Base-by-base conservation (phyloP, 2,113 vertebrate species). In the Hylia prasina region DNA sequence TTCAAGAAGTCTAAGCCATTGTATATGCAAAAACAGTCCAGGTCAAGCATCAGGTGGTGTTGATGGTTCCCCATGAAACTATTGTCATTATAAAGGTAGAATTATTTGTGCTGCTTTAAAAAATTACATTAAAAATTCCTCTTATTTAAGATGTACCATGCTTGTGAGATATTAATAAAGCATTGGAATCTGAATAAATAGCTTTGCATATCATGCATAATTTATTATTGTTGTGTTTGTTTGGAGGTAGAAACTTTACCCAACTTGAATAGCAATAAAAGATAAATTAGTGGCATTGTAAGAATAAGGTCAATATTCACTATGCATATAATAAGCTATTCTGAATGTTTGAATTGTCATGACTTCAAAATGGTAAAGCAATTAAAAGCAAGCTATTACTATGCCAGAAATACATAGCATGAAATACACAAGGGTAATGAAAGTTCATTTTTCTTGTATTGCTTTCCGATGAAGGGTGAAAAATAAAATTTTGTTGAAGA, bases 381-480 rank as follows among this genome's bases (percentile, higher is more conserved):
- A 89, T 88, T 91, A 94, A 73, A 58, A 91, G 50, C 57, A 66
- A 79, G 40, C 42, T 89, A 64, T 88, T 92, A 45, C 19, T 61
- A 27, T 94, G 63, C 40, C 58, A 73, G 70, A 95, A 93, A 53
- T 89, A 91, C 77, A n/a, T 90, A 54, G 35, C n/a, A 16, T 37
- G 42, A 61, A 90, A 70, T 75, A 89, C 22, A 6, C 50, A 75
- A 65, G 28, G 82, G 76, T 76, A 80, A 63, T 81, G 54, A 82
- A 79, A 70, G 92, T 82, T 82, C 73, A 33, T 88, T 96, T 84
- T 83, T 92, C 79, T 85, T 84, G 31, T 73, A 77, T 65, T 53
- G 11, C 86, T 93, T 95, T 79, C 23, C 19, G 85, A 7, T 65
- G 73, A 86, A 51, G 31, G 8, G 19, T 86, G 51, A 82, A 95